Base-by-base conservation (phyloP, 2,113 vertebrate species). In the Thermophis baileyi region DNA sequence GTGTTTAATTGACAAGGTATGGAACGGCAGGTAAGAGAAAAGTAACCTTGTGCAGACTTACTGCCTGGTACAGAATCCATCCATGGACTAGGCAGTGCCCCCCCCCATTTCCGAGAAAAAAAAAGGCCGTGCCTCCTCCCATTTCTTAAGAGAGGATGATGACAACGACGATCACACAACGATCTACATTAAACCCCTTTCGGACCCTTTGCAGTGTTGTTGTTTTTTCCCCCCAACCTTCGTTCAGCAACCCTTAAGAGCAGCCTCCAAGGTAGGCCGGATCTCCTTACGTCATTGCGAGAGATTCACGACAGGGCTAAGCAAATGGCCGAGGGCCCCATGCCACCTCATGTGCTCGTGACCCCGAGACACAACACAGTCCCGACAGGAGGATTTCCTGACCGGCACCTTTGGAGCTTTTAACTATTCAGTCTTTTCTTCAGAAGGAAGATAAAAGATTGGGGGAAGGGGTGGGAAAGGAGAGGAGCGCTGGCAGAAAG, bases 391-490 rank as follows among this genome's bases (percentile, higher is more conserved):
- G 16, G 57, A 3, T 63, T 89, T 14, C 18, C 30, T 6, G 30
- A 40, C 20, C 22, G n/a, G 60, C 18, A 24, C n/a, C n/a, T 74
- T 35, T 11, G 6, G 4, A 18, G 63, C 14, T 60, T 20, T 53
- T 53, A 16, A 63, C 11, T 57, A 18, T 3, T 57, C 44, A 69
- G 49, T 69, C 44, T 46, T 46, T 54, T 60, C 3, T 20, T 10
- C 20, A 50, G 20, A 20, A 30, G n/a, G 69, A n/a, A 74, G 54
- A 18, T 4, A 44, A 44, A 3, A 20, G n/a, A n/a, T 63, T 20
- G 1, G 35, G 18, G 1, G n/a, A n/a, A n/a, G n/a, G 14, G 24
- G 3, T 6, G 74, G 2, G n/a, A n/a, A 2, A 6, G 24, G 11
- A 1, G 3, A 81, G 5, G 35, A n/a, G 12, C 4, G 2, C 27